Evolutionary conservation across 2,888 invertebrate genomes (phyloP), one percentile per base, ranked within the genome.

Genomic region (Amblyteles armatorius): DNA sequence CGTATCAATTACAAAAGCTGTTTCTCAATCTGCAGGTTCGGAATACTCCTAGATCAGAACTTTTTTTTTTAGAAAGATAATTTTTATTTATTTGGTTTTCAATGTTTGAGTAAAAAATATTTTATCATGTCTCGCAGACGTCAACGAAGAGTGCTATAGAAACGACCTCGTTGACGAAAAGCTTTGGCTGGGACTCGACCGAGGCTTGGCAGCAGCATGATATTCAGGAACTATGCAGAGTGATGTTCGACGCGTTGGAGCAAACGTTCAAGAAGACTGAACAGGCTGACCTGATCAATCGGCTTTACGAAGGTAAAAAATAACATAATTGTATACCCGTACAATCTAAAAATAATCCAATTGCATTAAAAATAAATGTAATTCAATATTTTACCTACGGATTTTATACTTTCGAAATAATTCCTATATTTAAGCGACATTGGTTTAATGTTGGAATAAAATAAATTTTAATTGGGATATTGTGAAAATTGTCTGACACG

Each of bases 141-240:
- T 97, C 98, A 40, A 95, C 95, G 44, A 96, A 96, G 91, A 94
- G 96, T 33, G 97, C 98, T 0, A 96, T 98, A 13, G 98, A 98
- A 93, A 98, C 98, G 3, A 98, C 97, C 16, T 97, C 98, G 89
- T 94, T 98, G 82, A 98, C 98, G 0, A 96, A 96, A 87, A 98
- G 98, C 92, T 98, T 98, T 94, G 98, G 98, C 36, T 98, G 98
- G 98, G 97, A 97, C 91, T 97, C 97, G 57, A 96, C 97, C 83
- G 97, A 98, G 93, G 97, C 97, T 0, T 98, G 98, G 97, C 97
- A 98, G 90, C 98, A 98, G 91, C 98, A 98, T 92, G 98, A 98
- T 92, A 97, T 98, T 73, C 98, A 98, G 93, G 98, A 98, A 93
- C 94, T 98, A 78, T 98, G 97, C 92, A 95, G 98, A 65, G 97